Percentiles rank a stretch among this genome's conserved stretches.
phyloP scores from a whole-genome alignment of 2,888 invertebrate genomes.

The Acanthosepion pharaonis region DNA sequence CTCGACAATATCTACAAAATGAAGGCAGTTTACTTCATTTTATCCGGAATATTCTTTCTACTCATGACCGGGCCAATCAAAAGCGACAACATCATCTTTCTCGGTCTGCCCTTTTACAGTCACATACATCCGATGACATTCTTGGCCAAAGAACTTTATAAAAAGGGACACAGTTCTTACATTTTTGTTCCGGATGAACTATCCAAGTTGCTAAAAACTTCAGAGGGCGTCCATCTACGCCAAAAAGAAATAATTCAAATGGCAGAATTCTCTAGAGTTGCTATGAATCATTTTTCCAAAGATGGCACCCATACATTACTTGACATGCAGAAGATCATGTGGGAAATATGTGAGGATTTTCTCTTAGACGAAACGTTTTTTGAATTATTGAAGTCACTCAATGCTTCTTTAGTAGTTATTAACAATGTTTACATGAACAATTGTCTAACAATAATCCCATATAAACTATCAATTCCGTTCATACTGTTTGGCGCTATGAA shows the following conservation, averaged over 20 bases:
- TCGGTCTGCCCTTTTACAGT: neutral
- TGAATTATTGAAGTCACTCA: neutral
- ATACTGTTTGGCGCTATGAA: neutral
- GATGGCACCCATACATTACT: neutral
- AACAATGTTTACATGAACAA: neutral
- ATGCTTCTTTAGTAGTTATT: neutral
- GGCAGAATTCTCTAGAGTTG: neutral
- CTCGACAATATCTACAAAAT: neutral
- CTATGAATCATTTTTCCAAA: neutral
- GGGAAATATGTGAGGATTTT: neutral
- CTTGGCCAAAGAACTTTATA: neutral
- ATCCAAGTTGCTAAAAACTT: neutral
- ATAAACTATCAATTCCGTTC: constrained; percentile 33
- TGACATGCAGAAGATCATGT: neutral
- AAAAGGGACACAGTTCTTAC: neutral
- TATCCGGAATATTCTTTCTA: neutral
- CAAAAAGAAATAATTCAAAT: neutral
- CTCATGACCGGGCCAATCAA: neutral
- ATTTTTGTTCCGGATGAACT: neutral
- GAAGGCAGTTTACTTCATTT: neutral
- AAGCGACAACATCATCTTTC: neutral
- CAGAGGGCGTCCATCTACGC: neutral
- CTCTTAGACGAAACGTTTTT: neutral
- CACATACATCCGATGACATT: neutral
- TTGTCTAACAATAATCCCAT: constrained; percentile 3